These are phyloP conservation scores for Sylvia borin DNA, from an alignment of 2,797 vertebrate species.

Conservation along the genomic window DNA sequence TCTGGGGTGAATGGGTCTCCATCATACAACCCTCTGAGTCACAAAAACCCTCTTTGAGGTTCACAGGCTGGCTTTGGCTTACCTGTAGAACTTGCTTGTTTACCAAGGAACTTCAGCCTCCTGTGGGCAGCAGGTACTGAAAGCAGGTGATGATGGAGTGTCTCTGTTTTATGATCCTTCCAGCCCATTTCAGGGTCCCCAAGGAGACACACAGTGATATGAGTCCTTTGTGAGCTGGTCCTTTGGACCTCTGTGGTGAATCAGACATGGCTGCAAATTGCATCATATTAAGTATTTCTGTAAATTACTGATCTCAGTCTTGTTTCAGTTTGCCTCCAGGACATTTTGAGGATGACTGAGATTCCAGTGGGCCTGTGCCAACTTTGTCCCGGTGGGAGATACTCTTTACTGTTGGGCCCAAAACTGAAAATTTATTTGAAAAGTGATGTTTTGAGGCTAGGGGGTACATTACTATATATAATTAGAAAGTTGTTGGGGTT, in stretches of 20 bases:
- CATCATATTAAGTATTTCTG: background rate
- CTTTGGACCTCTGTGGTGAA: background rate
- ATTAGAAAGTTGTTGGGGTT: background rate
- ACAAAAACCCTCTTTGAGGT: background rate
- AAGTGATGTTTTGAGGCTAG: background rate
- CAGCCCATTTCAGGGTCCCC: background rate
- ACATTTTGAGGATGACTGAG: background rate
- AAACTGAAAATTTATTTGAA: background rate
- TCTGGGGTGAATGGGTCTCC: background rate
- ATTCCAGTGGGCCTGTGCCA: background rate
- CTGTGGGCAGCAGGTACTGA: background rate
- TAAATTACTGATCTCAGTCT: background rate
- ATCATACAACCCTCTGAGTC: background rate
- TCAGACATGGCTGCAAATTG: background rate
- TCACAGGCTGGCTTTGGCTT: background rate
- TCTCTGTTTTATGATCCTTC: background rate
- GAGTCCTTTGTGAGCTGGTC: background rate
- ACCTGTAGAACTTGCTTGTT: background rate
- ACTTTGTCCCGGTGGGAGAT: background rate
- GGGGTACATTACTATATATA: accelerated
- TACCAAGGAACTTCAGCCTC: background rate
- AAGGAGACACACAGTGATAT: accelerated
- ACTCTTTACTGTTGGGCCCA: background rate
- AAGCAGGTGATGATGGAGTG: background rate
- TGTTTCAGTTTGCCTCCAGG: background rate